A percentile compares a stretch with the other conserved stretches of the same genome.
phyloP scores from a whole-genome alignment of 2,888 invertebrate species.

The Phaonia tiefii region DNA sequence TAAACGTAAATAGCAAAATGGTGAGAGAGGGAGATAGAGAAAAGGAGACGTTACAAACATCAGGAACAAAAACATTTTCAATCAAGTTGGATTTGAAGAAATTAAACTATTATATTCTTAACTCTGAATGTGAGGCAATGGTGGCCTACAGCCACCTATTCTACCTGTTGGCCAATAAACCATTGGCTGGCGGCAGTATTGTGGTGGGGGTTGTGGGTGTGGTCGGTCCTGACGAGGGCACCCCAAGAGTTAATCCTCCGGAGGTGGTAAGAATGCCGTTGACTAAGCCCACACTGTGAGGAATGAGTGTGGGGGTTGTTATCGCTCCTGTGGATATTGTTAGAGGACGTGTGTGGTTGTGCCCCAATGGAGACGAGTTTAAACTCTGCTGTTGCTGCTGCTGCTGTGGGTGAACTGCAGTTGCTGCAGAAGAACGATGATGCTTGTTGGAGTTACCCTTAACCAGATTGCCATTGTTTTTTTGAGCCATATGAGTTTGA shows the following conservation, averaged over 20 bases:
- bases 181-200: slow-evolving; percentile 78
- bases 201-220: slow-evolving; percentile 70
- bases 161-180: slow-evolving; percentile 79
- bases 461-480: slow-evolving; percentile 84
- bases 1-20: slow-evolving; percentile 58
- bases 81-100: slow-evolving; percentile 34
- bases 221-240: slow-evolving; percentile 71
- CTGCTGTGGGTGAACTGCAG: slow-evolving; percentile 73
- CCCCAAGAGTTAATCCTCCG: slow-evolving; percentile 51
- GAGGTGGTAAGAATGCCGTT: slow-evolving; percentile 53
- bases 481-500: slow-evolving; percentile 94
- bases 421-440: slow-evolving; percentile 69
- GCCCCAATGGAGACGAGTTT: slow-evolving; percentile 80
- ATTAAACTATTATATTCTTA: too few relatives aligned
- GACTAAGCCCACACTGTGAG: slow-evolving; percentile 64
- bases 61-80: slow-evolving; percentile 64
- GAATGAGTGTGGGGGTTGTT: slow-evolving; percentile 64
- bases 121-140: slow-evolving; percentile 22
- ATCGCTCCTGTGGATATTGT: slow-evolving; percentile 69
- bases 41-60: slow-evolving; percentile 50
- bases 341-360: slow-evolving; percentile 73
- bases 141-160: slow-evolving; percentile 50
- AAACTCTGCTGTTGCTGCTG: slow-evolving; percentile 75
- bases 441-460: slow-evolving; percentile 80
- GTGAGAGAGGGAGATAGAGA: slow-evolving; percentile 23